Conservation (phyloP, 2,797 vertebrate species). For the Neosilurus hyrtlii region DNA sequence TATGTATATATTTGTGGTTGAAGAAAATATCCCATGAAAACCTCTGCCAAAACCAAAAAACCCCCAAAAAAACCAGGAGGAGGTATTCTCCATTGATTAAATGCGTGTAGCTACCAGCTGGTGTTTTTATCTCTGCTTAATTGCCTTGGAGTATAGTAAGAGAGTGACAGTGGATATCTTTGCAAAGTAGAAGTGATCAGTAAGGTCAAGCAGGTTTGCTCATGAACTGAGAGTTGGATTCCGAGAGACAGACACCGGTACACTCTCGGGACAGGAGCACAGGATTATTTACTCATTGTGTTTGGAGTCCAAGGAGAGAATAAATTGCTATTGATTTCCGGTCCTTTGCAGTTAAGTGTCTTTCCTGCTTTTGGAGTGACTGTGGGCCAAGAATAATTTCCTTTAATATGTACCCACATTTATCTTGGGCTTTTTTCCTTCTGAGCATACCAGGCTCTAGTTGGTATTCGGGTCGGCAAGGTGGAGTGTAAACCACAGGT, state of each 20-base stretch:
- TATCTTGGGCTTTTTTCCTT: slow-evolving; percentile 48
- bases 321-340: slow-evolving; percentile 89
- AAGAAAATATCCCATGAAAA: no score
- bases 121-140: slow-evolving; percentile 44
- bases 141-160: slow-evolving; percentile 29
- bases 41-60: no score
- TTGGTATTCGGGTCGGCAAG: slow-evolving; percentile 28
- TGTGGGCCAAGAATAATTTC: slow-evolving; percentile 67
- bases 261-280: slow-evolving; percentile 71
- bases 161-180: slow-evolving; percentile 48
- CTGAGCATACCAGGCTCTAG: slow-evolving; percentile 1
- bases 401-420: slow-evolving; percentile 62
- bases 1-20: no score
- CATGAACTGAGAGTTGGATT: slow-evolving; percentile 24
- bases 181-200: slow-evolving; percentile 45
- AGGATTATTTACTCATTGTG: slow-evolving; percentile 84
- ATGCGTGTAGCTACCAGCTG: neutral
- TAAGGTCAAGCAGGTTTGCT: slow-evolving; percentile 42
- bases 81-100: neutral
- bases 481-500: slow-evolving; percentile 16
- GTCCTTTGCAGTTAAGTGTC: slow-evolving; percentile 73
- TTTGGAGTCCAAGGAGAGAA: slow-evolving; percentile 82
- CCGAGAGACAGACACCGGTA: slow-evolving; percentile 39
- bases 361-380: slow-evolving; percentile 69
- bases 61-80: neutral